Evolutionary conservation across 2,113 vertebrate species (phyloP).

Genomic region (Numida meleagris): DNA sequence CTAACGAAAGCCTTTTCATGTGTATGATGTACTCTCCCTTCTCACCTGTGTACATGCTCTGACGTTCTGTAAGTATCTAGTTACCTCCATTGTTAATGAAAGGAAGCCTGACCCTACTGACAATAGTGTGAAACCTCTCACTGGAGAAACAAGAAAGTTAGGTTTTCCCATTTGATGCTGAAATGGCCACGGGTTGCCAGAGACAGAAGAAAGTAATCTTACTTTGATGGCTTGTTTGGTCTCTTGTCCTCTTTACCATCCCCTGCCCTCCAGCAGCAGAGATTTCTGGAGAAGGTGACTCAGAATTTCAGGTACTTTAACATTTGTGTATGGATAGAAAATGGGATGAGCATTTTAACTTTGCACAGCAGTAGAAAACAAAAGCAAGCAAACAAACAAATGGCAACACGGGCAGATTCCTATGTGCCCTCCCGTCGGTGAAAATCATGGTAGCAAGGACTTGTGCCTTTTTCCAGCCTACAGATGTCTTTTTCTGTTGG

Average conservation of each 20-base stretch:
- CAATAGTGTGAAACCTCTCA: too few relatives aligned
- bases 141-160: background rate
- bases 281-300: background rate
- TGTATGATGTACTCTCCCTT: accelerated
- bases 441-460: background rate
- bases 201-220: background rate
- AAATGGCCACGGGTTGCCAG: background rate
- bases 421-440: background rate
- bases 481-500: background rate
- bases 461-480: background rate
- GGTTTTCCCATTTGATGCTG: background rate
- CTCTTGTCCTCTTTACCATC: background rate
- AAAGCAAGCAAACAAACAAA: background rate
- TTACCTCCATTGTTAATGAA: background rate
- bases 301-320: background rate
- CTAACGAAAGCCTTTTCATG: background rate
- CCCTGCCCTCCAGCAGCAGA: background rate
- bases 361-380: background rate
- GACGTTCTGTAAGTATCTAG: background rate
- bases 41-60: accelerated
- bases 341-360: background rate
- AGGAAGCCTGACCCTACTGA: background rate
- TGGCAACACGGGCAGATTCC: background rate
- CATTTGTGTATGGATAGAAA: background rate
- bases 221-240: background rate